Base-by-base conservation (phyloP, 1,140 invertebrate species). In the Dendroctonus ponderosae region DNA sequence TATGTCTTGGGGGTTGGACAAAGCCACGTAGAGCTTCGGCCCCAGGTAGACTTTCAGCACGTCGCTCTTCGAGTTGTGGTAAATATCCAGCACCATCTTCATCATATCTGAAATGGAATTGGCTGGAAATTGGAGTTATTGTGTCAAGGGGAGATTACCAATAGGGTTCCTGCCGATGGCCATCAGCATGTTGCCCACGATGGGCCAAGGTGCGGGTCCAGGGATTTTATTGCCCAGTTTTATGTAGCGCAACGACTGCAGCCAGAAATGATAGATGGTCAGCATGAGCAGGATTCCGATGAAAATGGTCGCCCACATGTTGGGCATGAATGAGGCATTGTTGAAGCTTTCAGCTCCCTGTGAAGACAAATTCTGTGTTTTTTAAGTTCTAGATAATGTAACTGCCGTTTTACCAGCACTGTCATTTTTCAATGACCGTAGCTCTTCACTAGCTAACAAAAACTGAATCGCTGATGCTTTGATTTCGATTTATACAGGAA, bases 1-100 rank as follows among this genome's bases (percentile, higher is more conserved):
- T 5, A 88, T 78, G 70, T 92, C 89, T 9, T 81, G 75, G 5
- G 89, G 85, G 73, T 90, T 84, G 0, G 76, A 75, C 0, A 92
- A 71, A 64, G 87, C 86, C 9, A 91, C 79, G 0, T 87, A 8
- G n/a, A 89, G 75, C 62, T 86, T 86, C 0, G 82, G 78, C 7
- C 89, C 89, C 1, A 91, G 65, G 82, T 88, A 90, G 41, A 69
- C 7, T 46, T 48, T 62, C 5, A 43, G n/a, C 7, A 69, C 54
- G 46, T 62, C 67, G 26, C 43, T 49, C 15, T 70, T 53, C 0
- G 46, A n/a, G 15, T 65, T 8, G 0, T 49, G 14, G 9, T 49
- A 57, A 7, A 64, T 7, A 11, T 38, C n/a, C 5, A 63, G 26
- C 3, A 40, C 64, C 9, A 52, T 43, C n/a, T 66, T 12, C 56